These are phyloP conservation scores for Onthophagus taurus DNA, from an alignment of 1,140 invertebrate genomes.

Conservation along the genomic window DNA sequence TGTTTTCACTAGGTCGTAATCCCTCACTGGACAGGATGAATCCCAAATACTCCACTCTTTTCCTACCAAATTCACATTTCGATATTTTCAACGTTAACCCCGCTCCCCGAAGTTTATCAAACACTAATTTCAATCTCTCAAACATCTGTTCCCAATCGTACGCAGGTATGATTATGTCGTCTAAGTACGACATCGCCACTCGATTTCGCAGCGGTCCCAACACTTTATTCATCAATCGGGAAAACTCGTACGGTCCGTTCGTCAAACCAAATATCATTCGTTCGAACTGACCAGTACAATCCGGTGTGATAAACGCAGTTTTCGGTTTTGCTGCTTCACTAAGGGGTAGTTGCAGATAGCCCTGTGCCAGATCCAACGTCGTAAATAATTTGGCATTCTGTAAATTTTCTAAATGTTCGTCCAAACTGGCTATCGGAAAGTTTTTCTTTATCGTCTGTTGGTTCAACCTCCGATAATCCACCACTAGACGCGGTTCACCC, in stretches of 20 bases:
- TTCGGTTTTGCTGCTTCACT: conserved; percentile 14
- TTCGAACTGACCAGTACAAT: conserved; percentile 38
- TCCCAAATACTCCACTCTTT: conserved; percentile 12
- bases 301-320: conserved; percentile 30
- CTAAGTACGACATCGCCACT: conserved; percentile 25
- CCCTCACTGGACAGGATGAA: conserved; percentile 4
- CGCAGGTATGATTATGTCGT: conserved; percentile 30
- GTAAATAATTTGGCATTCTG: conserved; percentile 19
- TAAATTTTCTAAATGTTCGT: conserved; percentile 14
- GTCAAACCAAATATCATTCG: conserved; percentile 35
- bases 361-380: conserved; percentile 10
- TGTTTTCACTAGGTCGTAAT: no score
- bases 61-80: conserved; percentile 8
- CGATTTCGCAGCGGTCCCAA: conserved; percentile 22
- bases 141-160: conserved; percentile 18
- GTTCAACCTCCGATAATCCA: conserved; percentile 12
- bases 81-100: conserved; percentile 8
- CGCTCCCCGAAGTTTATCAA: conserved; percentile 13
- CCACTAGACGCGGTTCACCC: conserved; percentile 10
- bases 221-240: conserved; percentile 23
- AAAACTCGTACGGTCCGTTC: conserved; percentile 28
- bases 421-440: conserved; percentile 8
- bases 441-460: conserved; percentile 8
- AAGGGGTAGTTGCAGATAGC: conserved; percentile 26
- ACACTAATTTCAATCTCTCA: conserved; percentile 17